Base-by-base conservation (phyloP, 2,888 invertebrate genomes). In the Diloba caeruleocephala region DNA sequence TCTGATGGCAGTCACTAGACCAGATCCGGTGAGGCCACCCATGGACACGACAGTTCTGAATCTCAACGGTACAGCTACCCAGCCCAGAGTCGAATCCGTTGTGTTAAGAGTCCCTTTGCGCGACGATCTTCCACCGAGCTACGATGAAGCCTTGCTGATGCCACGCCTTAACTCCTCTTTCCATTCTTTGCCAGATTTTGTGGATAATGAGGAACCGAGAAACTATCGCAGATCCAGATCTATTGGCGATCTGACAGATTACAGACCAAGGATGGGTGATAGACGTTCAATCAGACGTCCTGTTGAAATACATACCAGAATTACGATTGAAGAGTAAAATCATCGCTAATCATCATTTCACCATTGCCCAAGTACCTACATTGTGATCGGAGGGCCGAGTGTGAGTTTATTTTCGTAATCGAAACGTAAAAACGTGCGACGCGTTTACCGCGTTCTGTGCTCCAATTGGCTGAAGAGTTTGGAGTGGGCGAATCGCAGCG, bases 111-210 rank as follows among this genome's bases (percentile, higher is more conserved):
- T 91, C 28, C 90, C 91, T 8, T 50, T 91, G 25, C 78, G 67
- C 0, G 90, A 90, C 36, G 93, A 93, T 60, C 75, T 86, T 1
- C 95, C 97, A 28, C 97, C 97, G 0, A 96, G 94, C 8, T 97
- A 97, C 74, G 96, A 96, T 51, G 97, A 97, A 80, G 97, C 97
- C 0, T 85, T 97, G 17, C 88, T 95, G 25, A 95, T 97, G 95
- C 96, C 96, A 6, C 94, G 95, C 51, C 77, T 96, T 39, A 95
- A 95, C 61, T 85, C 95, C 1, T 95, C 96, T 0, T 95, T 94
- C 66, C 95, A 95, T 66, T 95, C 95, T 0, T 66, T 94, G 10
- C 93, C 94, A 33, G 93, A 93, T 58, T 90, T 93, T 14, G 78
- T 94, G 0, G 90, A 91, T 12, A 86, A 88, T 1, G 88, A 89